Base-by-base conservation (phyloP, 2,888 invertebrate genomes). In the Caenorhabditis becei region DNA sequence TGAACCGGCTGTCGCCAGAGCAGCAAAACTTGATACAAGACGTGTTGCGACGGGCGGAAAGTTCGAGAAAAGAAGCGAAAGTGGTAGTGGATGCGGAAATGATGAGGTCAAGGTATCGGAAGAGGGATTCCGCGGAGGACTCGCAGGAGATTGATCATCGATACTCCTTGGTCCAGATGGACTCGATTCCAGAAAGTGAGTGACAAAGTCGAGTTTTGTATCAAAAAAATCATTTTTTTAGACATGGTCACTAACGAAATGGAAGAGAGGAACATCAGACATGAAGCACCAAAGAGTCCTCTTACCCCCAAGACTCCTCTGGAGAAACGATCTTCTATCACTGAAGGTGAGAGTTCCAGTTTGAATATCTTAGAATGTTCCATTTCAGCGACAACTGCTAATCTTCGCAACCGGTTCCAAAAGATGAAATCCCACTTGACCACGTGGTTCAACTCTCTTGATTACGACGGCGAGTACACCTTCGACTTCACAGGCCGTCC, bases 151-250 rank as follows among this genome's bases (percentile, higher is more conserved):
- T 65, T 5, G 70, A 77, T 32, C 75, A 80, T 56, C 77, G 77
- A 5, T 72, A 59, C 54, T 77, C 82, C 2, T 51, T 85, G 20
- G 79, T 89, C 8, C 88, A 89, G 67, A 89, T 89, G 89, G 89
- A 89, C 24, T 87, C 88, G 10, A 79, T 89, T 35, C 88, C 88
- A n/a, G 89, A 89, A 71, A 86, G 89, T 89, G 56, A 77, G 82
- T 59, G 10, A n/a, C n/a, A n/a, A n/a, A n/a, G 23, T 11, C 24
- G 20, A 32, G 32, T 20, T 49, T 8, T 24, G 8, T 23, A 23
- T 24, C 4, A 8, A 2, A 8, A 8, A 44, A 18, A n/a, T 44
- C 11, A 23, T 23, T 14, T 0, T 53, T 58, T 35, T 24, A 80
- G 80, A 80, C 51, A 61, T 75, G 54, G 35, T 80, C 8, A 80